Conservation (phyloP, 2,797 vertebrate genomes). For the Miopithecus talapoin region DNA sequence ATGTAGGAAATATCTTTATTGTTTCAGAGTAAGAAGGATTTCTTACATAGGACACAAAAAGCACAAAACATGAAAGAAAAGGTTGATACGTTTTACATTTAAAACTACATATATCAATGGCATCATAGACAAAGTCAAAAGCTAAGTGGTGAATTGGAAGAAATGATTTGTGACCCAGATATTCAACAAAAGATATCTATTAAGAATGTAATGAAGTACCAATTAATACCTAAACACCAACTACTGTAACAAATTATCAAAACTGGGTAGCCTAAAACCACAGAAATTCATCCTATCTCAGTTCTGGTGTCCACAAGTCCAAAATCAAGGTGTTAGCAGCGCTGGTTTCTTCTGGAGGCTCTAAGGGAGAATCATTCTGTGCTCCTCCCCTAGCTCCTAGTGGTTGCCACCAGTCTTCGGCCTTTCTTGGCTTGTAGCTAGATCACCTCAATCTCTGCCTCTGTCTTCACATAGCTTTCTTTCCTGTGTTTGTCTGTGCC, state of each 20-base stretch:
- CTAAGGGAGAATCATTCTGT: not conserved
- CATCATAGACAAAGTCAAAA: not conserved
- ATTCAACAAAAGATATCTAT: not conserved
- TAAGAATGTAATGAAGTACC: not conserved
- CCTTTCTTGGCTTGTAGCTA: not conserved
- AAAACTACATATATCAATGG: not conserved
- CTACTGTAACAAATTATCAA: not conserved
- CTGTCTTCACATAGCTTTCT: not conserved
- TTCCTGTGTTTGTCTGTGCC: not conserved
- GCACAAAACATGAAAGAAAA: not conserved
- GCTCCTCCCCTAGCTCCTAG: not conserved
- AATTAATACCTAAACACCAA: not conserved
- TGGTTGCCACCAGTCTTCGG: not conserved
- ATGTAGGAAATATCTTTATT: not conserved
- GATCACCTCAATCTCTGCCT: not conserved
- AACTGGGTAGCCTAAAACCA: not conserved
- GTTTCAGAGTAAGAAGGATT: not conserved
- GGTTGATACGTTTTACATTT: not conserved
- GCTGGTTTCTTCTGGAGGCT: not conserved
- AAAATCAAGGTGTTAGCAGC: not conserved
- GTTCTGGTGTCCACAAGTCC: not conserved
- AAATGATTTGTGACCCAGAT: not conserved
- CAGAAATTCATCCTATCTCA: not conserved
- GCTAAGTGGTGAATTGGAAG: not conserved
- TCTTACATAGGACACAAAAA: slow-evolving; percentile 5